phyloP scores from a whole-genome alignment of 2,888 invertebrate genomes.

The Lasioglossum zephyrum region DNA sequence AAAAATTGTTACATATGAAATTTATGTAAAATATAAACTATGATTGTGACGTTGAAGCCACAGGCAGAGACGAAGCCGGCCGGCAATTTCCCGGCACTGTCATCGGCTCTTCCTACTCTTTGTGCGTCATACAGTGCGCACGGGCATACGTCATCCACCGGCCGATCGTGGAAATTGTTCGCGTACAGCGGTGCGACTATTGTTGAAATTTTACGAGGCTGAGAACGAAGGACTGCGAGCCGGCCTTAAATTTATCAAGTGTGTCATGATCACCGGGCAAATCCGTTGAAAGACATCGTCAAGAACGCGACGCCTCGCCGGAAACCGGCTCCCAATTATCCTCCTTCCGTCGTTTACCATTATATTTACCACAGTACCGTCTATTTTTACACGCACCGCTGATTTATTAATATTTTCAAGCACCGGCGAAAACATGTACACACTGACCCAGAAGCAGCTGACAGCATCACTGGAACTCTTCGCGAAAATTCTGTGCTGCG shows the following conservation, averaged over 20 bases:
- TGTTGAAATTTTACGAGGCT: constrained; percentile 42
- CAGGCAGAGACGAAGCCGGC: background rate
- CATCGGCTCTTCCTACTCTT: constrained; percentile 43
- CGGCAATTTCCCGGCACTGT: constrained; percentile 20
- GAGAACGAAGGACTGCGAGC: constrained; percentile 37
- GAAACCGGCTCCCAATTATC: background rate
- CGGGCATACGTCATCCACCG: constrained; percentile 41
- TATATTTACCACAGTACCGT: background rate
- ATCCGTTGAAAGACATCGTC: constrained; percentile 6
- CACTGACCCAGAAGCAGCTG: background rate
- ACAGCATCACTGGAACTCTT: background rate
- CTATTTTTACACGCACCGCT: background rate
- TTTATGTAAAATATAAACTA: too few relatives aligned
- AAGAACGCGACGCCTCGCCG: background rate
- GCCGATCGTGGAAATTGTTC: constrained; percentile 38
- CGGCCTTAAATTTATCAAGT: constrained; percentile 49
- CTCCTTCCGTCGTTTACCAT: background rate
- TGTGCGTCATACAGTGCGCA: constrained; percentile 47
- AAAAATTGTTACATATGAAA: too few relatives aligned
- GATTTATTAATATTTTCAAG: background rate
- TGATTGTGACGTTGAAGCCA: background rate
- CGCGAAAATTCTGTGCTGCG: background rate
- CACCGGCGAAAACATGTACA: background rate
- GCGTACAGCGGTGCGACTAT: constrained; percentile 19
- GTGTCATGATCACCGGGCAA: constrained; percentile 37